Base-by-base conservation (phyloP, 2,888 invertebrate species). In the Oeneis ivallda region DNA sequence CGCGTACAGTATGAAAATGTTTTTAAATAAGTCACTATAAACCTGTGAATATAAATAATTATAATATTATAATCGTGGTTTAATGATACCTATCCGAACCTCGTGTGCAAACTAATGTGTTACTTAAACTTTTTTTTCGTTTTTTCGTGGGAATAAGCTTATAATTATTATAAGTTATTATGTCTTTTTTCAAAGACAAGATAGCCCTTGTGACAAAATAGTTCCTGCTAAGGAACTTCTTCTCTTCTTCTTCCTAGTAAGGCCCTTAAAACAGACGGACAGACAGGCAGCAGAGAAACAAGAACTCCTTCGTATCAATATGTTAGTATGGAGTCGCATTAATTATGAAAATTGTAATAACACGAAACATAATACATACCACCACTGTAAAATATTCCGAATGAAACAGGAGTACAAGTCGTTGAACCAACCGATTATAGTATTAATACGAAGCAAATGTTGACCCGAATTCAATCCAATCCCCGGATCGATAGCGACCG, bases 401-500 rank as follows among this genome's bases (percentile, higher is more conserved):
- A 59, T 57, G 17, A 47, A 47, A 15, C 8, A 8, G 37, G 32
- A 39, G 58, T 62, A 41, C 39, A 70, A 65, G 65, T 63, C 67
- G 68, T 68, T 70, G 68, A 70, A 69, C 64, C 66, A 43, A 13
- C 64, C 59, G 66, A 69, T 70, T 72, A 71, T 71, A 65, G 66
- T 65, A 62, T 63, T n/a, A n/a, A n/a, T 52, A 57, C 49, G 67
- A 70, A 70, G 71, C 63, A 70, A 68, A 76, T 70, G 72, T 75
- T 79, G 80, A 79, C 79, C 79, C 76, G 76, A 72, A 79, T 77
- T 71, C 70, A 68, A 72, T 72, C 72, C 74, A 74, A 76, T 74
- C 70, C 69, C 73, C 73, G 75, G 78, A 81, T 81, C 81, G 79
- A 82, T 80, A 79, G 74, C 70, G 68, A 69, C 68, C 69, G 68